phyloP scores from a whole-genome alignment of 2,888 invertebrate genomes.

The Luffia ferchaultella region DNA sequence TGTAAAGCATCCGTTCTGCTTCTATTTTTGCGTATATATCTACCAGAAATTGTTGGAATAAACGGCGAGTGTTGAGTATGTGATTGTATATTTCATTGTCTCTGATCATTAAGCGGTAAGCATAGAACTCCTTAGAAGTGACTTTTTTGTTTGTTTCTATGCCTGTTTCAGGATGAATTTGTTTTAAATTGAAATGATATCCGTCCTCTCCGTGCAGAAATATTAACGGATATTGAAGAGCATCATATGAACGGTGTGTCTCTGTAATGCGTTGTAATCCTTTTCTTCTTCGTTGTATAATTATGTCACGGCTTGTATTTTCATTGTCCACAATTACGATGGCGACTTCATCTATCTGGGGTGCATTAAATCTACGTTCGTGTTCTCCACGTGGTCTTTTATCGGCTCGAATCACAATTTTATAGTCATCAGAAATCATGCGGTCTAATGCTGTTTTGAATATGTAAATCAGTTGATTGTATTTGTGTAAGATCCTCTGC shows the following conservation, averaged over 20 bases:
- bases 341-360: conserved; percentile 20
- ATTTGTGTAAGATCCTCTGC: not conserved
- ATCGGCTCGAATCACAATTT: conserved; percentile 22
- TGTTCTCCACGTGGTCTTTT: conserved; percentile 22
- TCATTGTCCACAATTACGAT: conserved; percentile 20
- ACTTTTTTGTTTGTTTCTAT: conserved; percentile 16
- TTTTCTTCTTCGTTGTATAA: conserved; percentile 20
- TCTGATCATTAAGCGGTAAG: not conserved
- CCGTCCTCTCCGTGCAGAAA: conserved; percentile 8
- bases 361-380: conserved; percentile 21
- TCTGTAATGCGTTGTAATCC: conserved; percentile 9
- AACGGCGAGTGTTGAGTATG: too few species aligned
- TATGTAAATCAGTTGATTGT: not conserved
- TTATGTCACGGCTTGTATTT: conserved; percentile 19
- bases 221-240: not conserved
- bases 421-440: conserved; percentile 18
- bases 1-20: too few species aligned
- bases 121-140: conserved; percentile 16
- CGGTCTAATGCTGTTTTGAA: conserved; percentile 19
- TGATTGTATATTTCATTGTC: not conserved
- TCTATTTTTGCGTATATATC: too few species aligned
- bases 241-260: conserved; percentile 9
- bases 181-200: not conserved
- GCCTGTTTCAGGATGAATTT: conserved; percentile 5
- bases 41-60: too few species aligned